Percentiles rank a stretch among this genome's conserved stretches.
These are phyloP conservation scores for Epinotia ramella DNA, from an alignment of 2,888 invertebrate species.

Conservation along the genomic window DNA sequence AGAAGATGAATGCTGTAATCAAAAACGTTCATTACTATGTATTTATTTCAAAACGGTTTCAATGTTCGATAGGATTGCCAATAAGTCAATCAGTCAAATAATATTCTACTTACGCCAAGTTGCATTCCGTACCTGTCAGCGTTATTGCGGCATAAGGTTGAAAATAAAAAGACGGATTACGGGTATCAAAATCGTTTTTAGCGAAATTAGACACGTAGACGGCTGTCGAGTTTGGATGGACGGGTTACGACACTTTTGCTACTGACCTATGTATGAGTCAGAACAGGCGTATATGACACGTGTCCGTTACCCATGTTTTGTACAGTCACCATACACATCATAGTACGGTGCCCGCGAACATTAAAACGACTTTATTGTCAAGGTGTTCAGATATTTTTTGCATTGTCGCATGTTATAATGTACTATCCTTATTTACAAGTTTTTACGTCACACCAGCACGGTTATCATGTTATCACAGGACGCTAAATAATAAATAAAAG, in stretches of 20 bases:
- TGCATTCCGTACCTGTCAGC: conserved; percentile 24
- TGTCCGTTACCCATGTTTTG: background rate
- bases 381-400: too few relatives aligned
- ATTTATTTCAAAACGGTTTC: conserved; percentile 41
- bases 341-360: too few relatives aligned
- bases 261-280: conserved; percentile 43
- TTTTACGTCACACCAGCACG: too few relatives aligned
- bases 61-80: conserved; percentile 37
- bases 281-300: conserved; percentile 9
- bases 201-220: conserved; percentile 45
- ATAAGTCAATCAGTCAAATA: conserved; percentile 44
- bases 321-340: background rate
- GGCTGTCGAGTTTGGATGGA: conserved; percentile 44
- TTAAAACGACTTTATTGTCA: too few relatives aligned
- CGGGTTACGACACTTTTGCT: conserved; percentile 45
- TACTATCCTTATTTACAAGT: too few relatives aligned
- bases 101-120: conserved; percentile 30
- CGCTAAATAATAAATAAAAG: too few relatives aligned
- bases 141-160: conserved; percentile 28
- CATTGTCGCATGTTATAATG: too few relatives aligned
- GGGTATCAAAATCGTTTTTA: conserved; percentile 42
- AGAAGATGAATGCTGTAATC: conserved; percentile 33
- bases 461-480: too few relatives aligned
- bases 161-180: conserved; percentile 6
- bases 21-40: conserved; percentile 25